phyloP scores from a whole-genome alignment of 2,888 invertebrate species.

The Phaonia tiefii region DNA sequence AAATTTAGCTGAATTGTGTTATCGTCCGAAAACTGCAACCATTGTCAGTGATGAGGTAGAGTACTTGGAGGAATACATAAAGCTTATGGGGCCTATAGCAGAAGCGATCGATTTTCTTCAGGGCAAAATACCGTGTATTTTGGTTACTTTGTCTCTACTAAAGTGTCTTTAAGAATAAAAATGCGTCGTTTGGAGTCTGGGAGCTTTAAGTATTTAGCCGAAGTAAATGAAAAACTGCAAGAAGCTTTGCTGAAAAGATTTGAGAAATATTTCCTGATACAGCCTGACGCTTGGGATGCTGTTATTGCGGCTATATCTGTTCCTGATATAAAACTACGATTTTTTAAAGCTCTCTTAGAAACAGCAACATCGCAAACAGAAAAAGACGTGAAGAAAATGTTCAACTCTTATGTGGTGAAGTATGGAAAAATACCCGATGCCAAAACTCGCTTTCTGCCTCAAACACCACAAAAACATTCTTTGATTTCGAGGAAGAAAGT shows the following conservation, averaged over 20 bases:
- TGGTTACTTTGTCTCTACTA: conserved; percentile 30
- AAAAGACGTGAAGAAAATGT: too few relatives aligned
- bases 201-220: conserved; percentile 32
- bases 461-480: too few relatives aligned
- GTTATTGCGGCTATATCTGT: too few relatives aligned
- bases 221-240: conserved; percentile 5
- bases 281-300: too few relatives aligned
- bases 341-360: neutral
- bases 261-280: too few relatives aligned
- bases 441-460: neutral
- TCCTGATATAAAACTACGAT: too few relatives aligned
- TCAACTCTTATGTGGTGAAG: too few relatives aligned
- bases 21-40: conserved; percentile 21
- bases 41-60: conserved; percentile 26
- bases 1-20: conserved; percentile 37
- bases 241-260: conserved; percentile 16
- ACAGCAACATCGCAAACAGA: too few relatives aligned
- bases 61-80: conserved; percentile 43
- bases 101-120: conserved; percentile 50
- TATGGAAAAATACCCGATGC: neutral
- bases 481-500: too few relatives aligned
- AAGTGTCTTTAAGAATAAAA: conserved; percentile 30
- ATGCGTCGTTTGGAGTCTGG: neutral
- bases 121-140: conserved; percentile 42
- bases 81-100: conserved; percentile 45